Evolutionary conservation across 1,140 invertebrate genomes (phyloP), one percentile per base, ranked within the genome.

Genomic region (Ceratosolen solmsi): DNA sequence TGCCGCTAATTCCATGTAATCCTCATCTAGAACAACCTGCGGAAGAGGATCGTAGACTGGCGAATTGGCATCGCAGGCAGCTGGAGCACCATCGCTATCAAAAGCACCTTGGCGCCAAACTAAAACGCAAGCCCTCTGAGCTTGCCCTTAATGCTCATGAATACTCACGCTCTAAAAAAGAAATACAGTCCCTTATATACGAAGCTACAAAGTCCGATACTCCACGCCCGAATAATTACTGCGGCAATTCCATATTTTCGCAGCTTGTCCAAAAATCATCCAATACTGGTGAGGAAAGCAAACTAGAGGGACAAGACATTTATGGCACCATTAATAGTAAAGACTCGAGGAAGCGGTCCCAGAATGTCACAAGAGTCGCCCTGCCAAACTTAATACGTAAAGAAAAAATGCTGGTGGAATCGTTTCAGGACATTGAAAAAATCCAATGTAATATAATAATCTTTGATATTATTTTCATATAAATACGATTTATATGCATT

Each of bases 331-430:
- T n/a, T n/a, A n/a, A n/a, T n/a, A n/a, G n/a, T 58, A 58, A 72
- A 20, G n/a, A 11, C 4, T 54, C 33, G 33, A 80, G 33, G 7
- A 36, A 58, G 20, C 9, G 85, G 20, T 27, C 87, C 17, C 83
- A 81, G 0, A 85, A 90, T 5, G 83, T 92, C 8, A 89, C 90
- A 71, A 88, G 91, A 80, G 85, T 93, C 54, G 90, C 86, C 33
- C 82, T 92, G 9, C 92, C 92, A 0, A 75, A 84, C 5, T 82
- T 89, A 20, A 90, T 91, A 3, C 80, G 84, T 70, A 86, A 89
- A 78, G 86, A 90, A 78, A 91, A 87, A 22, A 60, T 7, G 20
- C 22, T 82, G 11, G 13, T 79, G 17, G 70, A 74, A 2, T 49
- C 78, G 5, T 22, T 41, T 20, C 13, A 79, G 11, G 27, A 78